These are phyloP conservation scores for Melanotaenia parkinsoni DNA, from an alignment of 2,797 vertebrate genomes.

Conservation along the genomic window DNA sequence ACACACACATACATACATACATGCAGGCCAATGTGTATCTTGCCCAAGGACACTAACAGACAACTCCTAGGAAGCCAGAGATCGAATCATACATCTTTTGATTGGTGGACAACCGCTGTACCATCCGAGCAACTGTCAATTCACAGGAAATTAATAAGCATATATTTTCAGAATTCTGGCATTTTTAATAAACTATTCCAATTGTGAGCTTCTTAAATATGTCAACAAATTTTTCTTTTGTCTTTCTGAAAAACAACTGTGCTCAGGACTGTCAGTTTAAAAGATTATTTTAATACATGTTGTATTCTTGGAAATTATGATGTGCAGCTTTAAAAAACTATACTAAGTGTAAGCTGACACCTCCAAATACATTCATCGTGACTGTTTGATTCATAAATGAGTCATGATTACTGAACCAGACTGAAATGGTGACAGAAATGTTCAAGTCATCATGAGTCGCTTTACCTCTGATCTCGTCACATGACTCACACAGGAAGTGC, in stretches of 20 bases:
- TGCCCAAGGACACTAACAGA: background rate
- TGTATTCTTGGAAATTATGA: background rate
- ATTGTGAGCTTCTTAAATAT: background rate
- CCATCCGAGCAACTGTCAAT: background rate
- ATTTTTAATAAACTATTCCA: background rate
- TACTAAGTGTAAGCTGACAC: background rate
- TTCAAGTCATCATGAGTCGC: slow-evolving; percentile 52
- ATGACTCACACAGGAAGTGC: slow-evolving; percentile 47
- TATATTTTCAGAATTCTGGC: background rate
- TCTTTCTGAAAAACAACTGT: background rate
- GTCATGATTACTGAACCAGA: slow-evolving; percentile 35
- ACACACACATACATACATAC: background rate
- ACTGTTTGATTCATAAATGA: slow-evolving; percentile 6
- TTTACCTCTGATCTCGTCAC: slow-evolving; percentile 55
- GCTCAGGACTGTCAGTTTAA: background rate
- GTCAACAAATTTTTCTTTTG: background rate
- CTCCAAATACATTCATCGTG: slow-evolving; percentile 8
- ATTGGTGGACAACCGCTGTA: background rate
- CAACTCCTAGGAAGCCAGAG: background rate
- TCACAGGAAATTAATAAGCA: background rate
- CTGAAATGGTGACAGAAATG: slow-evolving; percentile 24
- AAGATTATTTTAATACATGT: background rate
- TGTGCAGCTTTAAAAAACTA: background rate
- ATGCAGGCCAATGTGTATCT: background rate
- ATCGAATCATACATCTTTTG: background rate